Evolutionary conservation across 1,140 invertebrate genomes (phyloP).

Genomic region (Lamellibrachia luymesi): DNA sequence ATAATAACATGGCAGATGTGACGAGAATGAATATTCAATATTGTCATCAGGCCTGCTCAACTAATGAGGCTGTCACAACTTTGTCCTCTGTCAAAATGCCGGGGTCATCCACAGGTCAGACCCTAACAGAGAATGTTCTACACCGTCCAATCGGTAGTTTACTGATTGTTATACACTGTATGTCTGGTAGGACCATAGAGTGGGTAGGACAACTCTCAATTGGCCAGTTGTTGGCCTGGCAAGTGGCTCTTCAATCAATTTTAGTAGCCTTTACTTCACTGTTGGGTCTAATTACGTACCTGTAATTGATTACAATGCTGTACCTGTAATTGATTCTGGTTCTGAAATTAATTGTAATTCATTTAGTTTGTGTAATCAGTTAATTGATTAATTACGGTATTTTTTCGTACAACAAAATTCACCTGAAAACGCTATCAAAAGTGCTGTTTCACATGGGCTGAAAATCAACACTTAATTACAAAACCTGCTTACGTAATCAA

Average conservation of each 20-base stretch:
- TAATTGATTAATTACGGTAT: too few species aligned
- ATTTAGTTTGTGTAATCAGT: background rate
- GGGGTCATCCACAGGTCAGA: background rate
- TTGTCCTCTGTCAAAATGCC: background rate
- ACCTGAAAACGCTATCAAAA: too few species aligned
- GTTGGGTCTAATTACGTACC: background rate
- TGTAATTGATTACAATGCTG: background rate
- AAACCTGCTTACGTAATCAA: too few species aligned
- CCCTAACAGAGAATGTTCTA: background rate
- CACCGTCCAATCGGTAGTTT: background rate
- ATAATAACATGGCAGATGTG: background rate
- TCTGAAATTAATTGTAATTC: background rate
- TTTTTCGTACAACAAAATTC: too few species aligned
- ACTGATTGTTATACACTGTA: background rate
- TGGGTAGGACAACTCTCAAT: background rate
- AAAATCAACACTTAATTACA: too few species aligned
- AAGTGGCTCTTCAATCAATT: background rate
- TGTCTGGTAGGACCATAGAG: background rate
- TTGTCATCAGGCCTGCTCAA: background rate
- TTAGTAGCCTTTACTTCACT: background rate
- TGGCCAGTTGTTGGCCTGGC: background rate
- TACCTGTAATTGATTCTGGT: background rate
- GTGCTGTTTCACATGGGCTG: too few species aligned
- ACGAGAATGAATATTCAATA: background rate
- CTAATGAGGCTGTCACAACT: background rate